Evolutionary conservation across 2,113 vertebrate species (phyloP).

Genomic region (Orientallactaga bullata): DNA sequence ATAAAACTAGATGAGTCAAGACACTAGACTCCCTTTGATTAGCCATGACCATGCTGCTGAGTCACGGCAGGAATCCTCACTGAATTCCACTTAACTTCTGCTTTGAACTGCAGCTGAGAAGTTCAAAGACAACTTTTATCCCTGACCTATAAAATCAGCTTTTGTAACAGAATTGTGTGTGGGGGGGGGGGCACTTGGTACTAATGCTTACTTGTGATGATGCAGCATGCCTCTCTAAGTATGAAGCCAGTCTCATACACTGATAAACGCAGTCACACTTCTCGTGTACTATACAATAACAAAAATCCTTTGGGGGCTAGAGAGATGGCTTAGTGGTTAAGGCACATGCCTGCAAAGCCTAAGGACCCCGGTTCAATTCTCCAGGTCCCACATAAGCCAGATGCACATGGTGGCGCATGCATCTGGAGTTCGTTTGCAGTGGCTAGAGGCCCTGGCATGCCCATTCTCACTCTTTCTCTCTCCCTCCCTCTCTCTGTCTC

Average conservation of each 20-base stretch:
- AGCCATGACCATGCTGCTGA: background rate
- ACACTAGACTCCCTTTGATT: background rate
- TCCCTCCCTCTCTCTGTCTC: too few species aligned
- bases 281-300: background rate
- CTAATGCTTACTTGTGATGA: background rate
- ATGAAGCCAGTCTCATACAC: background rate
- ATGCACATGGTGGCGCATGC: too few species aligned
- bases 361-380: too few species aligned
- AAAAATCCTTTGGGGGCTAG: too few species aligned
- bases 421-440: too few species aligned
- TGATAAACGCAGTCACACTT: background rate
- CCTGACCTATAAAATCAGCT: background rate
- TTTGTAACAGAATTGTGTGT: background rate
- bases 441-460: too few species aligned
- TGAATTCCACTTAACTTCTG: background rate
- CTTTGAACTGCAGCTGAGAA: background rate
- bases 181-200: background rate
- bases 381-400: too few species aligned
- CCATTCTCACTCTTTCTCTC: too few species aligned
- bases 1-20: background rate
- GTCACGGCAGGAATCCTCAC: background rate
- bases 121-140: background rate
- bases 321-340: too few species aligned
- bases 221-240: background rate
- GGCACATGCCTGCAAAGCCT: too few species aligned